Evolutionary conservation across 2,888 invertebrate genomes (phyloP).

Genomic region (Chalcosyrphus nemorum): DNA sequence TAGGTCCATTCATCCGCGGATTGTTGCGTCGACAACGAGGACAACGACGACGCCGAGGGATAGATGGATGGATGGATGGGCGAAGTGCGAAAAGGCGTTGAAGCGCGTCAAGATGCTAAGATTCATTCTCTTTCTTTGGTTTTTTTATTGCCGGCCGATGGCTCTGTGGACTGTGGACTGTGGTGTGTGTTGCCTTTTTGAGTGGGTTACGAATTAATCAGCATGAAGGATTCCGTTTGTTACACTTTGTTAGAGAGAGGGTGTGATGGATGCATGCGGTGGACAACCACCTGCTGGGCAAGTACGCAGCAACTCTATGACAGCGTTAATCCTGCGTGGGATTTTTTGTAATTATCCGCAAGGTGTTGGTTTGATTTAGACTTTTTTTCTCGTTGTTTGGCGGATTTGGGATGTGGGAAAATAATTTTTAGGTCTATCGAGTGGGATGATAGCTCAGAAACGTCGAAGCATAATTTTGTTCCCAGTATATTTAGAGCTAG

Average conservation of each 20-base stretch:
- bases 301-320: constrained; percentile 57
- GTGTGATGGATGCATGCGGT: constrained; percentile 15
- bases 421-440: too few species aligned
- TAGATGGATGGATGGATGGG: constrained; percentile 53
- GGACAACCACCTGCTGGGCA: constrained; percentile 60
- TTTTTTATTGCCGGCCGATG: constrained; percentile 11
- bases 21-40: constrained; percentile 33
- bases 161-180: too few species aligned
- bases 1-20: constrained; percentile 70
- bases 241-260: constrained; percentile 28
- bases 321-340: constrained; percentile 64
- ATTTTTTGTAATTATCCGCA: constrained; percentile 68
- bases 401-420: constrained; percentile 10
- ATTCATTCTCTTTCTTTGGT: background rate
- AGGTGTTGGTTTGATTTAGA: constrained; percentile 46
- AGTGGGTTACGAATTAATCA: constrained; percentile 72
- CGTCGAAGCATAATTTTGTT: too few species aligned
- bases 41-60: too few species aligned
- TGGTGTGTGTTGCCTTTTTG: constrained; percentile 63
- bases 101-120: constrained; percentile 61
- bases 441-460: too few species aligned
- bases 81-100: constrained; percentile 71
- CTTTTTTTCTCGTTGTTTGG: background rate
- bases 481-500: too few species aligned
- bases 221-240: constrained; percentile 61